Percentiles rank a stretch among this genome's conserved stretches.
These are phyloP conservation scores for Aethina tumida DNA, from an alignment of 1,140 invertebrate species.

Conservation along the genomic window DNA sequence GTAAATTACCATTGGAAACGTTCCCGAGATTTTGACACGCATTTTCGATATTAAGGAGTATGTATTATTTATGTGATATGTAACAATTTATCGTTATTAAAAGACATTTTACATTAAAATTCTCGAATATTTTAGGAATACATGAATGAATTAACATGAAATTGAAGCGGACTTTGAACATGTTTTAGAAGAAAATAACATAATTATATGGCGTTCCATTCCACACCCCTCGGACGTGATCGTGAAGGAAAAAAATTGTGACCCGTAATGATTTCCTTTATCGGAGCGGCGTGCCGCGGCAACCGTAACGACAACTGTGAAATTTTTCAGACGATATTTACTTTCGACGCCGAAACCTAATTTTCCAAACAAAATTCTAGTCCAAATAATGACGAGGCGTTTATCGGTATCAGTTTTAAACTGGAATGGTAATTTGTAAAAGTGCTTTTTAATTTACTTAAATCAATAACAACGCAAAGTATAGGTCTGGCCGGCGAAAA, in stretches of 20 bases:
- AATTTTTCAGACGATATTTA: conserved; percentile 18
- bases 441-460: conserved; percentile 13
- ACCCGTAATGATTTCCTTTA: too few relatives aligned
- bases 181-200: too few relatives aligned
- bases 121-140: not conserved
- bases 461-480: conserved; percentile 8
- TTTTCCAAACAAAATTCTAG: too few relatives aligned
- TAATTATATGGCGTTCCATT: too few relatives aligned
- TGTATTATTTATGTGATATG: too few relatives aligned
- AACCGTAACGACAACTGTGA: conserved; percentile 15
- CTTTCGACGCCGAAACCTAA: conserved; percentile 14
- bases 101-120: not conserved
- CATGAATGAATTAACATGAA: conserved; percentile 3
- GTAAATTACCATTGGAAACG: too few relatives aligned
- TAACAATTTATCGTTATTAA: not conserved
- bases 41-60: conserved; percentile 2
- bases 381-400: conserved; percentile 16
- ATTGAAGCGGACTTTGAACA: conserved; percentile 1
- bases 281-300: too few relatives aligned
- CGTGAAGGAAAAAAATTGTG: too few relatives aligned
- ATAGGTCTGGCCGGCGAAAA: conserved; percentile 5
- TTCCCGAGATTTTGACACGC: not conserved
- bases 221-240: too few relatives aligned
- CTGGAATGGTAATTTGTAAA: conserved; percentile 3
- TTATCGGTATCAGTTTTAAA: conserved; percentile 7